Base-by-base conservation (phyloP, 2,888 invertebrate genomes). In the Cyaniris semiargus region DNA sequence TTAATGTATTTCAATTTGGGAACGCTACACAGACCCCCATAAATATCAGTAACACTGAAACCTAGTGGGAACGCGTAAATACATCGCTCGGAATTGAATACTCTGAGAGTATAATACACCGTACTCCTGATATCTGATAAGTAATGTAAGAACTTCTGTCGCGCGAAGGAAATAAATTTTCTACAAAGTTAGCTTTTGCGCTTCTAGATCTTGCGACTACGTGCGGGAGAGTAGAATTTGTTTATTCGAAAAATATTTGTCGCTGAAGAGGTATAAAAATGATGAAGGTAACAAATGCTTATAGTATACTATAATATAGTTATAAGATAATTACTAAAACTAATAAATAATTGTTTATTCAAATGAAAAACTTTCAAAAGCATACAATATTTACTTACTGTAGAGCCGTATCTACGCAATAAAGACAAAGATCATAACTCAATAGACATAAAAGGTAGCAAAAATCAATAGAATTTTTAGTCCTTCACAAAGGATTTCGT, bases 1-100 rank as follows among this genome's bases (percentile, higher is more conserved):
- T 94, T 93, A 94, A 94, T 94, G 92, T 93, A 92, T 94, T 94
- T 93, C 93, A 94, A 93, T 94, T 94, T 92, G 92, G 91, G 87
- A 86, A 88, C 89, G 89, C 88, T 89, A 88, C 88, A 88, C 88
- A 91, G 90, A 93, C 93, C 93, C 90, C 90, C 90, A 93, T 94
- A 94, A 94, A 94, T 93, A 93, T 91, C 89, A 86, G 87, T 86
- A 86, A 89, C 87, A 88, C 82, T 85, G 86, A 87, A 86, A 86
- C 87, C 88, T 87, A 86, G 85, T 84, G 88, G 88, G 85, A 86
- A 87, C 88, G 88, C 91, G 92, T 93, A 92, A 93, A 92, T 92
- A 92, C 90, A 89, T 88, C 88, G 87, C 86, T 89, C 90, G 86
- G 90, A 91, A 93, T 93, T 92, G 90, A 92, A 92, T 92, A 89